Conservation (phyloP, 2,113 vertebrate species). For the Centrocercus urophasianus region DNA sequence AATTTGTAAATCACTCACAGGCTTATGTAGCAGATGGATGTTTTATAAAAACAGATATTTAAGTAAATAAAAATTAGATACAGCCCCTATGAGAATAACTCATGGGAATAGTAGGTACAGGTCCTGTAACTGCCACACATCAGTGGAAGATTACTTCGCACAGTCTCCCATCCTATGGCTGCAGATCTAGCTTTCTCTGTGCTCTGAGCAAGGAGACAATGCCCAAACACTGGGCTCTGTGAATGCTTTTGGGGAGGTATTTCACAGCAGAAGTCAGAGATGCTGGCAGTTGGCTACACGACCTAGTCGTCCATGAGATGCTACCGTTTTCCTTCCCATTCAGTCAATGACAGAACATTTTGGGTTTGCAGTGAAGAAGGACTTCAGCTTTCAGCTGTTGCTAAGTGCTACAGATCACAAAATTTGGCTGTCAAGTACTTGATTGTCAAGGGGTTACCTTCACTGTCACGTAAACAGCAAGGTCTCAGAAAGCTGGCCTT, state of each 20-base stretch:
- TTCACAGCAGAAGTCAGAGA: neutral
- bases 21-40: conserved; percentile 5
- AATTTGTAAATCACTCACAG: conserved; percentile 45
- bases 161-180: accelerated
- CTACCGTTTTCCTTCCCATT: neutral
- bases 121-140: neutral
- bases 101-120: neutral
- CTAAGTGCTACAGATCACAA: neutral
- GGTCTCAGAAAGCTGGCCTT: neutral
- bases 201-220: neutral
- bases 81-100: neutral
- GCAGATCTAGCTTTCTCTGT: neutral
- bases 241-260: neutral
- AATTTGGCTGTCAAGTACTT: neutral
- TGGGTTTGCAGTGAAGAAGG: neutral
- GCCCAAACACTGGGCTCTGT: accelerated
- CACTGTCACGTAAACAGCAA: neutral
- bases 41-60: neutral
- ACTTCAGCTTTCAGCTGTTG: neutral
- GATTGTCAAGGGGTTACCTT: neutral
- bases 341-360: neutral
- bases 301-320: neutral
- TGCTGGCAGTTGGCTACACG: neutral
- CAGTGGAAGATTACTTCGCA: accelerated
- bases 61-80: conserved; percentile 36